phyloP scores from a whole-genome alignment of 2,888 invertebrate species.

The Leptopilina syphax region DNA sequence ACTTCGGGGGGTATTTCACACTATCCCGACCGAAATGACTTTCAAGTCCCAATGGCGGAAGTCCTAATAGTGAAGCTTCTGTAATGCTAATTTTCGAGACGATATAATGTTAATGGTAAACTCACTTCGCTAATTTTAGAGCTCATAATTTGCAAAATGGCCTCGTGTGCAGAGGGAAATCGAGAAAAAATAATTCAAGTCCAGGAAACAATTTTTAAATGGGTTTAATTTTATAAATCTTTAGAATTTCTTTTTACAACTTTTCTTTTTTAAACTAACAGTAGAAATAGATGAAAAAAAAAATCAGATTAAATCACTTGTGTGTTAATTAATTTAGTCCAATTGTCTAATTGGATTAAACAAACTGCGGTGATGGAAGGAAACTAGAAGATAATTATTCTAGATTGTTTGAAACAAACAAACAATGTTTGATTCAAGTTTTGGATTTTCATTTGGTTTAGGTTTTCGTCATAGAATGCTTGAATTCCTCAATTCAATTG shows the following conservation, averaged over 20 bases:
- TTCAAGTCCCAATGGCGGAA: conserved; percentile 29
- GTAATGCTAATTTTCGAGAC: conserved; percentile 33
- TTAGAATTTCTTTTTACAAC: too few species aligned
- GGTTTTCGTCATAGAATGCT: conserved; percentile 13
- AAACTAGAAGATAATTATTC: too few species aligned
- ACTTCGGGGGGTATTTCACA: conserved; percentile 31
- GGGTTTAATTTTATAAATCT: too few species aligned
- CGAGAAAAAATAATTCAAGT: too few species aligned
- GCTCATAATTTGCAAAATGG: not conserved
- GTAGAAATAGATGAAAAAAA: too few species aligned
- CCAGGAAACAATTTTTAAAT: too few species aligned
- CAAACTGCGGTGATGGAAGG: too few species aligned
- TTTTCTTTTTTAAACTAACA: too few species aligned
- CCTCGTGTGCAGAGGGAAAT: not conserved
- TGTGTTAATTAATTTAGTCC: too few species aligned
- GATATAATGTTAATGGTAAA: conserved; percentile 24
- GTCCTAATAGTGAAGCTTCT: conserved; percentile 26
- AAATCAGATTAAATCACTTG: too few species aligned
- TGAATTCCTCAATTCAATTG: conserved; percentile 16
- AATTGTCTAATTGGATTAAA: too few species aligned
- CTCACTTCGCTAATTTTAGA: conserved; percentile 4
- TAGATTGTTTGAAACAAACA: not conserved
- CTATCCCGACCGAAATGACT: conserved; percentile 22
- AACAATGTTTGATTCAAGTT: not conserved
- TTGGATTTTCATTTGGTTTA: conserved; percentile 7